Percentiles rank a stretch among this genome's conserved stretches.
These are phyloP conservation scores for Galeopsomyia nigrocyanea DNA, from an alignment of 2,888 invertebrate genomes.

Conservation along the genomic window DNA sequence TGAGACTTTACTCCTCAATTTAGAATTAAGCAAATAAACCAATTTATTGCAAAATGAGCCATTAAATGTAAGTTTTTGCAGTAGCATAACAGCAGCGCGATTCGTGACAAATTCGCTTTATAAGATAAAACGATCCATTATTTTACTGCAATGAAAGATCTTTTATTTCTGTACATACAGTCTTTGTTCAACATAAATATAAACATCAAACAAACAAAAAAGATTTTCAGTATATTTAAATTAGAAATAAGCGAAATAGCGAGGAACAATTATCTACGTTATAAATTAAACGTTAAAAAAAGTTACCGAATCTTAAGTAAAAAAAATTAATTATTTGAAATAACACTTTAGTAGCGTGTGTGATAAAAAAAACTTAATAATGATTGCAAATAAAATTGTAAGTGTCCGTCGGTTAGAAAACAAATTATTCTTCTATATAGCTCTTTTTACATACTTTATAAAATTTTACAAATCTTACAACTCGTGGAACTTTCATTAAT, in stretches of 20 bases:
- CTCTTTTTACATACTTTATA: neutral
- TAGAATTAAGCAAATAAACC: slow-evolving; percentile 19
- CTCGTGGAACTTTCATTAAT: no score
- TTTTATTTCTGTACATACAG: slow-evolving; percentile 42
- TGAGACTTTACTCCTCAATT: slow-evolving; percentile 29
- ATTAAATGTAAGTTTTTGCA: slow-evolving; percentile 4
- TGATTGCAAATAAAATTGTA: neutral
- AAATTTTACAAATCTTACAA: no score
- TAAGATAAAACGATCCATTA: slow-evolving; percentile 25
- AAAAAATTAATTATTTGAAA: no score
- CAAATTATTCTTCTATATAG: neutral
- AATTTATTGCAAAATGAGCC: slow-evolving; percentile 28
- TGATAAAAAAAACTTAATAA: no score
- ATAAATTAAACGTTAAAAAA: no score
- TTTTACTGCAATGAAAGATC: slow-evolving; percentile 33
- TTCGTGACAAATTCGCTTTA: slow-evolving; percentile 1
- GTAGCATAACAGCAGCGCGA: slow-evolving; percentile 14
- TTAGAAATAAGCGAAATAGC: neutral
- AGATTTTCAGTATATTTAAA: slow-evolving; percentile 1
- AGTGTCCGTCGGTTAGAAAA: neutral
- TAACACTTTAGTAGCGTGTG: no score
- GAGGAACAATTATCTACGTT: slow-evolving; percentile 12
- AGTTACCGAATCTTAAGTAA: no score
- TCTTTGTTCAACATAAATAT: slow-evolving; percentile 28
- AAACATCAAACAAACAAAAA: slow-evolving; percentile 26